Base-by-base conservation (phyloP, 2,113 vertebrate genomes). In the Hemiscyllium ocellatum region DNA sequence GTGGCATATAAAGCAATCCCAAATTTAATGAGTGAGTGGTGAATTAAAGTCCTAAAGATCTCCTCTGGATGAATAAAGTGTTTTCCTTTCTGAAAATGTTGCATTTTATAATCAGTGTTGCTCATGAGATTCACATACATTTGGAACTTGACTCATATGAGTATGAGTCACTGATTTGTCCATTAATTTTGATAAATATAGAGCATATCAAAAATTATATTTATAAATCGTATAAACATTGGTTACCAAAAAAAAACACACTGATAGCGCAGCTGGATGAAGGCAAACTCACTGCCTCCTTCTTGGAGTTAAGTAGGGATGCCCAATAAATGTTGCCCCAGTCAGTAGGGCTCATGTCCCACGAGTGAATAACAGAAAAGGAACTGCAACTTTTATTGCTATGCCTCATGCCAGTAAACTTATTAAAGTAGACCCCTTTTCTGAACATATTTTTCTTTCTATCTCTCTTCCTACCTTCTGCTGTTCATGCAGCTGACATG, bases 1-100 rank as follows among this genome's bases (percentile, higher is more conserved):
- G 94, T 95, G 94, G 69, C 12, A 95, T 76, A 72, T 50, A 95
- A 66, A 33, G 89, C 89, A 93, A 93, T 93, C 89, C 61, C 89
- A 93, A 65, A 95, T 72, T 95, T 72, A 72, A 50, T 95, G 69
- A 95, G 65, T 70, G 93, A 94, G 94, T 52, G 61, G 94, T 72
- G 94, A 42, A 72, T 33, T 95, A 47, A 72, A 52, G 94, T 19
- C 47, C 94, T 95, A 95, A 95, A 72, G 69, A 52, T 76, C 69
- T 72, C 50, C 29, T 50, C 42, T 72, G 94, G 94, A 72, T 95
- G 94, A 95, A 95, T 8, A 72, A 72, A 72, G 87, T 95, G 68
- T 72, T 72, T 95, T 95, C 68, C 72, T 70, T 72, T 50, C 52
- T 24, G 29, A 65, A 50, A 95, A 72, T 50, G 68, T 22, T 29